Conservation (phyloP, 1,140 invertebrate genomes). For the Ips nitidus region DNA sequence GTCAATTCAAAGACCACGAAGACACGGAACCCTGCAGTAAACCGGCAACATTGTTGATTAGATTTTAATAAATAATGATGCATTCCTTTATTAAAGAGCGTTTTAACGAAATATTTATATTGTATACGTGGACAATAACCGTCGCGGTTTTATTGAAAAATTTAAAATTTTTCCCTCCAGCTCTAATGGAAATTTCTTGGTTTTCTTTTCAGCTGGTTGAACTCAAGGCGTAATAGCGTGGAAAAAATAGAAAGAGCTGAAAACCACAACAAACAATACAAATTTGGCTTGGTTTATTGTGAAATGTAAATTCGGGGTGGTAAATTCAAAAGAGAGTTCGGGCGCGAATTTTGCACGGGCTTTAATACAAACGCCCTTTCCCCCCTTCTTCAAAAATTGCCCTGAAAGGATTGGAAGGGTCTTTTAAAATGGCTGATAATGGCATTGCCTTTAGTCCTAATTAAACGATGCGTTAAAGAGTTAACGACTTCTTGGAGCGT, state of each 20-base stretch:
- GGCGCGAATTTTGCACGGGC: conserved; percentile 4
- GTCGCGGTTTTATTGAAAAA: background rate
- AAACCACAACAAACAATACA: conserved; percentile 1
- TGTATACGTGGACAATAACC: background rate
- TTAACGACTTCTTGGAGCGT: conserved; percentile 32
- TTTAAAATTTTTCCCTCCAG: background rate
- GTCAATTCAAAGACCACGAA: background rate
- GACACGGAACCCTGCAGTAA: conserved; percentile 3
- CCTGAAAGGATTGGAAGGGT: conserved; percentile 18
- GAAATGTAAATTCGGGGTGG: background rate
- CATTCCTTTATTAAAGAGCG: background rate
- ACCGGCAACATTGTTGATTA: conserved; percentile 1
- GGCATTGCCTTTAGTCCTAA: conserved; percentile 34
- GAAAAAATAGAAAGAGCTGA: too few relatives aligned
- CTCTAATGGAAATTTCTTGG: too few relatives aligned
- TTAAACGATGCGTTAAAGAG: conserved; percentile 38
- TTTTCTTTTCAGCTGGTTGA: too few relatives aligned
- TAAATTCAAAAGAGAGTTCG: conserved; percentile 14
- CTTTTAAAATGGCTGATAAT: conserved; percentile 36
- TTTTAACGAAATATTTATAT: background rate
- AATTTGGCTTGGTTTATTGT: background rate
- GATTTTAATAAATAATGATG: conserved; percentile 10
- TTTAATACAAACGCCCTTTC: conserved; percentile 12
- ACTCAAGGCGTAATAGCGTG: too few relatives aligned
- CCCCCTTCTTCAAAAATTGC: conserved; percentile 18